These are phyloP conservation scores for Euura lappo DNA, from an alignment of 1,140 invertebrate genomes.

Conservation along the genomic window DNA sequence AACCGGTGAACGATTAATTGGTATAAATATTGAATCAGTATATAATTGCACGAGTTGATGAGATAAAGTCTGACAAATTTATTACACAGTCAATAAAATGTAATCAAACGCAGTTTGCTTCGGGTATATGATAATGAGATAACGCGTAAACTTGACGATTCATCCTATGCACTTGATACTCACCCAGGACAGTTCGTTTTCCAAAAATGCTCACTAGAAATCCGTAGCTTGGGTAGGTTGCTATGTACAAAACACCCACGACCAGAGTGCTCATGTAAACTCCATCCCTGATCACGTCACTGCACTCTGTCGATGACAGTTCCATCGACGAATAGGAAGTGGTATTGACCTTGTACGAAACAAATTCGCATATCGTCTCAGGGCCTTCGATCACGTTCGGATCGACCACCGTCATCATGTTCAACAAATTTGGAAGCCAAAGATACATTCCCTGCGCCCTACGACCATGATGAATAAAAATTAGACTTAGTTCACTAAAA, in stretches of 20 bases:
- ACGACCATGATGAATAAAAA: not conserved
- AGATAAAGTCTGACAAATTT: no score
- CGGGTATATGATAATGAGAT: no score
- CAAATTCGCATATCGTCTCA: not conserved
- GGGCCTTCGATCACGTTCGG: not conserved
- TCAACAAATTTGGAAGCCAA: not conserved
- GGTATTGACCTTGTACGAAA: not conserved
- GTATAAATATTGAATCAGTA: no score
- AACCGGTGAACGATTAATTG: no score
- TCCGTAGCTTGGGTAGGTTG: not conserved
- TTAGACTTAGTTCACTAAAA: no score
- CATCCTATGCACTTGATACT: not conserved
- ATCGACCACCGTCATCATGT: not conserved
- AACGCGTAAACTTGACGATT: no score
- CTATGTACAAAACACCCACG: not conserved
- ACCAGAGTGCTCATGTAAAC: not conserved
- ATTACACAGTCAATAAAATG: no score
- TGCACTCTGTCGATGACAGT: not conserved
- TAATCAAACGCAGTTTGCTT: no score
- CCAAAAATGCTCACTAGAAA: slow-evolving; percentile 42
- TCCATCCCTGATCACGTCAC: not conserved
- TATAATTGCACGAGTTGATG: no score
- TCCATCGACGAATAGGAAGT: not conserved
- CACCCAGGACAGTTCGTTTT: slow-evolving; percentile 41
- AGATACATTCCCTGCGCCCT: not conserved